Base-by-base conservation (phyloP, 2,113 vertebrate genomes). In the Podiceps cristatus region DNA sequence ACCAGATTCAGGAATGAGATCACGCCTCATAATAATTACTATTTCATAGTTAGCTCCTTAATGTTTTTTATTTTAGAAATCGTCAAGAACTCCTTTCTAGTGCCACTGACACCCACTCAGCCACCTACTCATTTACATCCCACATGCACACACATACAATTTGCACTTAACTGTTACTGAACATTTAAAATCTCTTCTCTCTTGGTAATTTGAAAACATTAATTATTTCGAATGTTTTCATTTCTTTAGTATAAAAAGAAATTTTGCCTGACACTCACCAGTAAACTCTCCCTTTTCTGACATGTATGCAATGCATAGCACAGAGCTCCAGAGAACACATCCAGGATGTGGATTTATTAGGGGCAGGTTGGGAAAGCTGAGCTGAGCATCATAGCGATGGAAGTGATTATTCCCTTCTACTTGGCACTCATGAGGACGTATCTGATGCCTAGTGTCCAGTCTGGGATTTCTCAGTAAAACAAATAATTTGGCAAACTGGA, bases 41-140 rank as follows among this genome's bases (percentile, higher is more conserved):
- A 35, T 85, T 94, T 96, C 96, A 88, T 96, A 92, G 84, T 80
- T 97, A 96, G 93, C 31, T 96, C 66, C 89, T 75, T 88, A 90
- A 86, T 69, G 47, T 40, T 95, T 97, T 96, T 96, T 95, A 88
- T 96, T 97, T 94, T 53, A 87, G 94, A 94, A 95, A 96, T 86
- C 55, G 81, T 95, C 72, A 89, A 96, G 75, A 40, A 83, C 84
- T 88, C 67, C 67, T 95, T 93, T 95, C 88, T 88, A 76, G 60
- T 82, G 81, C 73, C 69, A 92, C 91, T 95, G 89, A 88, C 80
- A 85, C 63, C 79, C 78, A 73, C 78, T 96, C 77, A 96, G 37
- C 84, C 58, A 83, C 74, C 81, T 83, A 73, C 77, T 85, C 44
- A 74, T 37, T 94, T 28, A 75, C 27, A 79, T 75, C 76, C 59